Conservation (phyloP, 2,888 invertebrate species). For the Cheilosia vulpina region DNA sequence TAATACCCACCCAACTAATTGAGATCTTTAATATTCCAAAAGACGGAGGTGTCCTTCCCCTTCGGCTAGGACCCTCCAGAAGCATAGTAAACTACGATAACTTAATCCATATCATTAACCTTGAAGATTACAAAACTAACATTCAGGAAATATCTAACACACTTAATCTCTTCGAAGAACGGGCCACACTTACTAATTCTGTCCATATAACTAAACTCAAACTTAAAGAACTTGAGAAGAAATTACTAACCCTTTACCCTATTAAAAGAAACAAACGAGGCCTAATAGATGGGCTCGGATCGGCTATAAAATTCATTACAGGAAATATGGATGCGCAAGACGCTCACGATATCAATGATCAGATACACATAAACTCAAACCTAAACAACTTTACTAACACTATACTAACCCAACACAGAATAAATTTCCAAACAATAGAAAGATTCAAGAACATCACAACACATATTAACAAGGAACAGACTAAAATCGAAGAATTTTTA, state of each 20-base stretch:
- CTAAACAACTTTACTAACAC: conserved; percentile 3
- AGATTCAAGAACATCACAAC: conserved; percentile 11
- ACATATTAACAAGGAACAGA: conserved; percentile 24
- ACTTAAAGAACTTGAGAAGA: conserved; percentile 5
- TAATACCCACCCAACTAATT: not conserved
- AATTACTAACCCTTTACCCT: not conserved
- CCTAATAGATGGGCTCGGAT: not conserved
- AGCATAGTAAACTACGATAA: conserved; percentile 15
- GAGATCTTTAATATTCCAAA: conserved; percentile 15
- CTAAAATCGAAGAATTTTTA: conserved; percentile 22
- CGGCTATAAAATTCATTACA: conserved; percentile 19
- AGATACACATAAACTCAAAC: conserved; percentile 19
- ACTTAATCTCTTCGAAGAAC: conserved; percentile 5
- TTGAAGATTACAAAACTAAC: too few relatives aligned
- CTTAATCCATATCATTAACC: conserved; percentile 32
- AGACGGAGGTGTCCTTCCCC: conserved; percentile 16
- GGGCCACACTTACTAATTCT: not conserved
- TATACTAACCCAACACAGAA: conserved; percentile 9
- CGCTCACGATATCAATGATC: not conserved
- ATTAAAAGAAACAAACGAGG: not conserved
- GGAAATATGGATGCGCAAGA: not conserved
- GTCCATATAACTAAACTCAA: not conserved
- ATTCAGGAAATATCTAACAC: conserved; percentile 13
- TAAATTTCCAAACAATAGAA: not conserved
- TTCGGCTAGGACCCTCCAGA: conserved; percentile 35